These are phyloP conservation scores for Callinectes sapidus DNA, from an alignment of 2,888 invertebrate genomes.

Conservation along the genomic window DNA sequence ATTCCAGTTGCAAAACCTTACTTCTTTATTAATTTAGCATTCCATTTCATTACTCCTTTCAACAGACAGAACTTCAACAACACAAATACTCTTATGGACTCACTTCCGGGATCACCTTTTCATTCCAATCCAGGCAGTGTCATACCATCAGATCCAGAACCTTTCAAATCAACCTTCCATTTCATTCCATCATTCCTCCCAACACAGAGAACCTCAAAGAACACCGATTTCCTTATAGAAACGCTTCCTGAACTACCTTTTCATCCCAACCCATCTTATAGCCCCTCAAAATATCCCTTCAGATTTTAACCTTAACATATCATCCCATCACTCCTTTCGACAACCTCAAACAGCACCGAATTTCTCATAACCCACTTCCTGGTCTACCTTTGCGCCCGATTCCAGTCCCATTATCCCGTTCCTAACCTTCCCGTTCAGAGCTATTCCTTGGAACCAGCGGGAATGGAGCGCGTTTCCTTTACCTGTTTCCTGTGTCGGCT, in stretches of 20 bases:
- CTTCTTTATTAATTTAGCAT: background rate
- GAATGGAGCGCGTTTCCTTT: slow-evolving; percentile 1
- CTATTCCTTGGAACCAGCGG: slow-evolving; percentile 21
- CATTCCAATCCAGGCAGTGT: background rate
- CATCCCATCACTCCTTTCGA: background rate
- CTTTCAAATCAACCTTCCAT: background rate
- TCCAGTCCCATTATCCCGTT: slow-evolving; percentile 2
- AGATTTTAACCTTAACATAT: background rate
- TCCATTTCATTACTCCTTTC: background rate
- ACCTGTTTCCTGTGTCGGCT: slow-evolving; percentile 35
- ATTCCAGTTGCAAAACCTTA: background rate
- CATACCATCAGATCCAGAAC: background rate
- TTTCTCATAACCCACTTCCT: slow-evolving; percentile 5
- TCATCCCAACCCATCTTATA: background rate
- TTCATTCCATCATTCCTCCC: background rate
- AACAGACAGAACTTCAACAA: too few species aligned
- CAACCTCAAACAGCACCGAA: background rate
- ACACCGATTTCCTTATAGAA: background rate
- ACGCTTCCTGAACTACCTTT: background rate
- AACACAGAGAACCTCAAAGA: background rate
- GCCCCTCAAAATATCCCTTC: background rate
- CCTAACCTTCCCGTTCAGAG: background rate
- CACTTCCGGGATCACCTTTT: background rate
- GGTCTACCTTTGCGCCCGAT: background rate
- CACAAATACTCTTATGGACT: background rate